Evolutionary conservation across 35 echinoderm and acorn worm genomes (phyloP), one percentile per base, ranked within the genome.

Genomic region (Holothuria glaberrima): DNA sequence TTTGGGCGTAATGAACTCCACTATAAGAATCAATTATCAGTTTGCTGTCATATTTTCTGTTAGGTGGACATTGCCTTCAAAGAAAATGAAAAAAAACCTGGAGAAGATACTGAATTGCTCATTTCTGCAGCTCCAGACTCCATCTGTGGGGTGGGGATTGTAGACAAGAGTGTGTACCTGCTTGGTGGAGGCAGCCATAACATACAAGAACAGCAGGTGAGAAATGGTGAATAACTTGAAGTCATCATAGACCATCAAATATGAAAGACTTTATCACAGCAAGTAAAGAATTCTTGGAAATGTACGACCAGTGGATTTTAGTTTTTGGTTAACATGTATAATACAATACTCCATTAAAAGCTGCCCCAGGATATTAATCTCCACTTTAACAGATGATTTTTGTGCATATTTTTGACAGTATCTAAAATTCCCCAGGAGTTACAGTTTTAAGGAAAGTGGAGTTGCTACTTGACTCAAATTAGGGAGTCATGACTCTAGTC

Each of bases 151-250:
- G 65, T 91, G 0, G 90, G 90, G 13, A 69, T 91, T 38, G 90
- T 91, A 25, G 90, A 91, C 38, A 91, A 91, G 57, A 91, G 90
- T 74, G 90, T 86, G 21, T 68, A 86, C 46, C 64, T 91, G 13
- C 30, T 91, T 19, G 66, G 81, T 36, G 85, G 85, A 48, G 85
- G 85, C 5, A 71, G 71, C 3, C 94, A 98, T 77, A 91, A 94
- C 50, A 59, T 98, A 18, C 74, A 92, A 50, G 69, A 35, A 33
- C 54, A 48, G 7, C 62, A 86, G 80, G 96, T 94, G 86, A 83
- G 45, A 75, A 25, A 25, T 4, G 28, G 20, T 22, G 10, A 21
- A 14, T 66, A 7, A 7, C 63, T 17, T 66, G 21, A 17, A 16
- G 0, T 22, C 7, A 66, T 25, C 63, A 17, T 66, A 66, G 9